Conservation (phyloP, 2,888 invertebrate genomes). For the Nomada flava region DNA sequence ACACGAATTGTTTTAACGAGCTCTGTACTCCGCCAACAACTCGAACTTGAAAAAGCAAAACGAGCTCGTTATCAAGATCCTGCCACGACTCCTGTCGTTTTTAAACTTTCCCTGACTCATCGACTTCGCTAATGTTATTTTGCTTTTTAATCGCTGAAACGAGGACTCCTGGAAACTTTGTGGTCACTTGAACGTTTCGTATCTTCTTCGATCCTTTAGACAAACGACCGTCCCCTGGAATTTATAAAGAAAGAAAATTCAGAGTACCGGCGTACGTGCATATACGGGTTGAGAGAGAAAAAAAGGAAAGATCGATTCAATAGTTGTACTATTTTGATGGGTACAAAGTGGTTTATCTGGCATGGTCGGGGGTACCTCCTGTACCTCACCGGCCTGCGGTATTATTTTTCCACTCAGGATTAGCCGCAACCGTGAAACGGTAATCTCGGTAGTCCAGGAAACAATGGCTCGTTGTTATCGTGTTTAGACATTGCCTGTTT, state of each 20-base stretch:
- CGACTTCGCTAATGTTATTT: conserved; percentile 7
- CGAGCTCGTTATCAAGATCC: conserved; percentile 42
- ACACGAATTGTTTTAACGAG: conserved; percentile 33
- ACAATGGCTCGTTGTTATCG: conserved; percentile 50
- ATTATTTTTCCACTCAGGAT: conserved; percentile 41
- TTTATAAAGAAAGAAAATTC: not conserved
- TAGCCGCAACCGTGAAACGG: conserved; percentile 26
- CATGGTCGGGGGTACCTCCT: not conserved
- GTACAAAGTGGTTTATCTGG: conserved; percentile 27
- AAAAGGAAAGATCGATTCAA: conserved; percentile 8
- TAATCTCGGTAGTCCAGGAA: conserved; percentile 35
- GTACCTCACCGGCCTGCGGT: not conserved
- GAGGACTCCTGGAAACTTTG: not conserved
- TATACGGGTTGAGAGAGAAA: not conserved
- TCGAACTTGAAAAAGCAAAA: conserved; percentile 27
- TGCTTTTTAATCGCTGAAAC: conserved; percentile 35
- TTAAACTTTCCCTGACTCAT: conserved; percentile 43
- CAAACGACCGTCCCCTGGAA: not conserved
- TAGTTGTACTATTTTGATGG: conserved; percentile 18
- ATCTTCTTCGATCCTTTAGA: not conserved
- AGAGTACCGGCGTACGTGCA: not conserved
- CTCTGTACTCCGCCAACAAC: conserved; percentile 6
- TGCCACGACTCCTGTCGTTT: conserved; percentile 2
- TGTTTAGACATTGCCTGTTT: conserved; percentile 44
- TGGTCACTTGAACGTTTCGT: not conserved